A percentile compares a stretch with the other conserved stretches of the same genome.
Conservation (phyloP, 2,113 vertebrate genomes). For the Colinus virginianus region DNA sequence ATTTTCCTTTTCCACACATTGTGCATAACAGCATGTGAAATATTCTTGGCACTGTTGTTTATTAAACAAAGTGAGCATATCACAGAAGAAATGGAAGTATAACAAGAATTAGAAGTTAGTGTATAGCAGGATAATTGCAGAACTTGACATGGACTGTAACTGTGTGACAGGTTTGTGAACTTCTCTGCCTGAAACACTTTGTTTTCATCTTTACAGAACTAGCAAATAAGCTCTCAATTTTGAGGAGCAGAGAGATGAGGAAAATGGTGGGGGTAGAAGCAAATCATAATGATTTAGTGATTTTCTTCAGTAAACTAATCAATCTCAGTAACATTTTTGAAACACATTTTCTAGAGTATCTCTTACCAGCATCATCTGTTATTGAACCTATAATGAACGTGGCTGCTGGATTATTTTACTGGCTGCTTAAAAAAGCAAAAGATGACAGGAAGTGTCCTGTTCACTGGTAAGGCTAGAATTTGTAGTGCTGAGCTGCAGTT, state of each 20-base stretch:
- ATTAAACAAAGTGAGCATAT: background rate
- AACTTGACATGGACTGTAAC: background rate
- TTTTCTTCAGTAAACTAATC: background rate
- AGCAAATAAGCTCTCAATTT: background rate
- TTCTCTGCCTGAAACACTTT: background rate
- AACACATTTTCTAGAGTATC: background rate
- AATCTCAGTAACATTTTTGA: background rate
- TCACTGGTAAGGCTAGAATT: background rate
- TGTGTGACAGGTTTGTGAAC: background rate
- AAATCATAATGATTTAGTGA: background rate
- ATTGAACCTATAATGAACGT: fast-evolving
- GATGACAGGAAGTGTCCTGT: background rate
- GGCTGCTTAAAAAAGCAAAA: background rate
- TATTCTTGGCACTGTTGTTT: background rate
- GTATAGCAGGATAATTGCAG: background rate
- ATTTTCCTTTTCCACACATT: background rate
- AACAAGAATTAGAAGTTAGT: background rate
- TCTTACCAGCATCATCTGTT: background rate
- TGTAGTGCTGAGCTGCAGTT: background rate
- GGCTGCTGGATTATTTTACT: background rate
- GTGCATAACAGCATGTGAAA: background rate
- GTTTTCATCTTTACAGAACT: background rate
- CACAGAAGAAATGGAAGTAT: background rate
- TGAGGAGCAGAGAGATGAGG: background rate
- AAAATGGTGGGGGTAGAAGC: background rate